phyloP scores from a whole-genome alignment of 2,888 invertebrate genomes.

The Platerodrilus igneus region DNA sequence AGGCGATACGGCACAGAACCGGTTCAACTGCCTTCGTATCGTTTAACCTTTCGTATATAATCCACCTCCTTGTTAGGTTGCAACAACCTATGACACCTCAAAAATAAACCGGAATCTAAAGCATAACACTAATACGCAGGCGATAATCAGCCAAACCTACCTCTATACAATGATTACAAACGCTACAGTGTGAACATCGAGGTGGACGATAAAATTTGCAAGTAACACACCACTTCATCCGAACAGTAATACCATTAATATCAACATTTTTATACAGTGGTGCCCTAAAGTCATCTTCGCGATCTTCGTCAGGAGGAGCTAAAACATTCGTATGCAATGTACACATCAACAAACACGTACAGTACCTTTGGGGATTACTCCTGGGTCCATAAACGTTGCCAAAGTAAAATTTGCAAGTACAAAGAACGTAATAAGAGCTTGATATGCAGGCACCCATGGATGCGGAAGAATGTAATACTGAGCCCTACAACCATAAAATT shows the following conservation, averaged over 20 bases:
- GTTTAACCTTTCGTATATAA: no score
- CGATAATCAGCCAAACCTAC: conserved; percentile 53
- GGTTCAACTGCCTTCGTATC: no score
- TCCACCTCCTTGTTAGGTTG: no score
- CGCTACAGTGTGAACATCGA: conserved; percentile 97
- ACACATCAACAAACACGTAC: no score
- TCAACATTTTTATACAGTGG: conserved; percentile 96
- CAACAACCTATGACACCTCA: no score
- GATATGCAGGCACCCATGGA: conserved; percentile 88
- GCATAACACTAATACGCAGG: no score
- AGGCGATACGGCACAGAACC: no score
- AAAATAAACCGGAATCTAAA: no score
- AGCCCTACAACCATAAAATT: conserved; percentile 58
- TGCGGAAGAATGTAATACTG: conserved; percentile 77
- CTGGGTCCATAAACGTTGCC: conserved; percentile 99
- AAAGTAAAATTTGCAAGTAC: conserved; percentile 97
- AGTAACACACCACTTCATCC: conserved; percentile 99
- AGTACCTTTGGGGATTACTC: conserved; percentile 97
- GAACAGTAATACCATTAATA: conserved; percentile 96
- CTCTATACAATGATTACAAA: conserved; percentile 98
- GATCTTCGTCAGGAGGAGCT: conserved; percentile 95
- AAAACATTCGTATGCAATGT: conserved; percentile 22
- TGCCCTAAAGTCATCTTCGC: conserved; percentile 95
- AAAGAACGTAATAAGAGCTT: conserved; percentile 93
- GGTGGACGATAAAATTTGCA: conserved; percentile 99